phyloP scores from a whole-genome alignment of 2,113 vertebrate genomes.

The Lota lota region DNA sequence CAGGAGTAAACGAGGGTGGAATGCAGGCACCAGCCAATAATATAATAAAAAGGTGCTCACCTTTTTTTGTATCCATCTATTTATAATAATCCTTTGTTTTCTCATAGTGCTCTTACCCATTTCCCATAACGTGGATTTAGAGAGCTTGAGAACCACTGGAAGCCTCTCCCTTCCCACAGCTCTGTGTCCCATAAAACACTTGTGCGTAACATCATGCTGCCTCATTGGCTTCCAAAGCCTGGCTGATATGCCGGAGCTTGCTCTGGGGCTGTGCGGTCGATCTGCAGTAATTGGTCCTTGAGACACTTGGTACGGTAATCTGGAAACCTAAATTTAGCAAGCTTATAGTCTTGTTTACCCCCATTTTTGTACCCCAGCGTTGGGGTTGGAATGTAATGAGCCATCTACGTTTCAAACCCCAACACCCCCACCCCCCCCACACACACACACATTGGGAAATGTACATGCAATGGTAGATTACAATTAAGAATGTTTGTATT shows the following conservation, averaged over 20 bases:
- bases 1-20: not conserved
- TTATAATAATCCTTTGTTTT: no score
- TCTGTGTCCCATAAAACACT: not conserved
- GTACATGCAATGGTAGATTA: no score
- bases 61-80: not conserved
- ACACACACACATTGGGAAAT: slow-evolving; percentile 31
- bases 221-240: not conserved
- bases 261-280: not conserved
- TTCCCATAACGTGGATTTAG: no score
- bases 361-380: slow-evolving; percentile 19
- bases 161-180: not conserved
- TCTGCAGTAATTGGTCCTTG: not conserved
- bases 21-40: not conserved
- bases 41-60: not conserved
- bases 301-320: slow-evolving; percentile 29
- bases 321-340: slow-evolving; percentile 41
- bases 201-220: slow-evolving; percentile 17
- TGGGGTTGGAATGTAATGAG: slow-evolving; percentile 45
- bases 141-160: no score
- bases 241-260: not conserved
- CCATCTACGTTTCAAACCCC: slow-evolving; percentile 54
- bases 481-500: not conserved
- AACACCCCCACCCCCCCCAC: slow-evolving; percentile 35
- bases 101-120: no score
- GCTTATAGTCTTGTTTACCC: slow-evolving; percentile 15